Evolutionary conservation across 23 tunicate genomes (phyloP), one percentile per base, ranked within the genome.

Genomic region (Ascidia mentula): DNA sequence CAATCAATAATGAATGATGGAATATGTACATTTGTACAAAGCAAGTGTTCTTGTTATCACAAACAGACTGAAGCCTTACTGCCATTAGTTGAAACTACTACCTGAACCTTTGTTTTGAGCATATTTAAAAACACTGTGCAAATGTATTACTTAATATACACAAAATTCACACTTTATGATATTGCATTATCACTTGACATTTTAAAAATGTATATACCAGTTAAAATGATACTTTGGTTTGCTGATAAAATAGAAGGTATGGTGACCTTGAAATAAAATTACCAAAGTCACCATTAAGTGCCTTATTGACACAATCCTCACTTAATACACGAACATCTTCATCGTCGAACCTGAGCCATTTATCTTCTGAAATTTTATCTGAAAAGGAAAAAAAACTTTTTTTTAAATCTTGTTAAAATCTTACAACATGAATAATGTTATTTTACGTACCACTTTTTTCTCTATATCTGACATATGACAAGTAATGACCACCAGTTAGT

Each of bases 281-380:
- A 33, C 84, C 88, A 40, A 79, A 59, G 22, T 83, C 82, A 31
- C 77, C 82, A 8, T 42, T 32, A n/a, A 89, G 26, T 8, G 82
- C 85, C 7, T 74, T 69, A 18, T 72, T 26, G 32, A 84, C 35
- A 83, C 77, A 76, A 13, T 83, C 76, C 4, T 84, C 69, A 32
- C 76, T 69, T 0, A 89, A 30, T 4, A 89, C 45, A 15, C 88
- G 72, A 1, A 53, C 80, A 32, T 71, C 45, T 0, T 84, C 95
- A 80, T 89, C 95, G 74, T 89, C 95, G 40, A 87, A 24, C 35
- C 84, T 88, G 46, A 89, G 46, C 95, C 95, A 89, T 31, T 38
- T 38, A 0, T 79, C 95, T 31, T 53, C 65, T 20, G 65, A 53
- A n/a, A n/a, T n/a, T n/a, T n/a, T n/a, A n/a, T n/a, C n/a, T n/a